phyloP scores from a whole-genome alignment of 30 jellyfish, hydroid and myxozoan genomes.

The Aurelia aurita complex sp. Pacific region DNA sequence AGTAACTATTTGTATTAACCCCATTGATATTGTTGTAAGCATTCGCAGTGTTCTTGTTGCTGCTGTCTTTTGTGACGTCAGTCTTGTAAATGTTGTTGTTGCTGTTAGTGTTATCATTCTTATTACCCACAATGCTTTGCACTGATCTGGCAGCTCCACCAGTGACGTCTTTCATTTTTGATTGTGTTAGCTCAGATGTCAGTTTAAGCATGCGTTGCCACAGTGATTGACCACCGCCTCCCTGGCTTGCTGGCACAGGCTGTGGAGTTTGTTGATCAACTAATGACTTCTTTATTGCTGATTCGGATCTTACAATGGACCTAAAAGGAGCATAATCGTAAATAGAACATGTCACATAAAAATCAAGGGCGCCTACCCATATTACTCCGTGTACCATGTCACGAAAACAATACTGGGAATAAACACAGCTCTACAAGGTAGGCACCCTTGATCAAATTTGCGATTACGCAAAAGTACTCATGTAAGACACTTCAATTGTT shows the following conservation, averaged over 20 bases:
- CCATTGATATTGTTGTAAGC: not conserved
- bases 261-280: constrained; percentile 26
- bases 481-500: no score
- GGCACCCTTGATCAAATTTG: no score
- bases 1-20: constrained; percentile 3
- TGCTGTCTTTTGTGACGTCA: constrained; percentile 2
- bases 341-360: no score
- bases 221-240: constrained; percentile 28
- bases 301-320: not conserved
- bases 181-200: constrained; percentile 72
- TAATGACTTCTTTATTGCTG: constrained; percentile 32
- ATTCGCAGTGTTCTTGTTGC: not conserved
- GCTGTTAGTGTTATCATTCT: not conserved
- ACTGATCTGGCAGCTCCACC: constrained; percentile 69
- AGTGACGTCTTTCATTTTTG: constrained; percentile 42
- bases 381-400: no score
- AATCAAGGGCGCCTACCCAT: no score
- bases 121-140: constrained; percentile 19
- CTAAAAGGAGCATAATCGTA: not conserved
- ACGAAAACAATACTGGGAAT: no score
- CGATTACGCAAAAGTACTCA: no score
- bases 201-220: constrained; percentile 88
- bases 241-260: not conserved
- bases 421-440: no score
- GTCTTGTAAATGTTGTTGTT: not conserved